These are phyloP conservation scores for Eulimnadia texana DNA, from an alignment of 1,140 invertebrate genomes.

Conservation along the genomic window DNA sequence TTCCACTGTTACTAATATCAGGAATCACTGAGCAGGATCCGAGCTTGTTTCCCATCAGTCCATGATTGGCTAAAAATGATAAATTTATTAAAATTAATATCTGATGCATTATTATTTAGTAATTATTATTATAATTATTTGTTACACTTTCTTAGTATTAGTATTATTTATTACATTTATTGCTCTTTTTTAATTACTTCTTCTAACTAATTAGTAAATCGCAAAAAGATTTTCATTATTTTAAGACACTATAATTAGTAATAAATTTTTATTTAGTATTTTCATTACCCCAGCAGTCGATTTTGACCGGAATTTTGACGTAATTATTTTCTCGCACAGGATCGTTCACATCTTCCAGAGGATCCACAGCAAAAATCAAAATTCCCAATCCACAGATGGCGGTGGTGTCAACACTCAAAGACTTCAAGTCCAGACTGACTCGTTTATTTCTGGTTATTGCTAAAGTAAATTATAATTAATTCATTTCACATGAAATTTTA, in stretches of 20 bases:
- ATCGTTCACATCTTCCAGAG: not conserved
- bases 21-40: not conserved
- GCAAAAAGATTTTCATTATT: no score
- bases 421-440: not conserved
- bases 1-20: not conserved
- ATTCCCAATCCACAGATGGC: not conserved
- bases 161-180: no score
- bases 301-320: not conserved
- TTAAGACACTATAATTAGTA: no score
- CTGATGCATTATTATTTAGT: no score
- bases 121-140: no score
- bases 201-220: no score
- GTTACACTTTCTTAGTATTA: no score
- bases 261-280: no score
- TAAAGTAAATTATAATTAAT: no score
- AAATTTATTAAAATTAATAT: no score
- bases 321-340: not conserved
- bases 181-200: no score
- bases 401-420: not conserved
- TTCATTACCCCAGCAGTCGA: slow-evolving; percentile 13
- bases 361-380: not conserved
- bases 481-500: no score
- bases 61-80: not conserved
- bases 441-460: not conserved
- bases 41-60: not conserved